Conservation (phyloP, 92 coral and sea anemone genomes). For the Siderastrea radians region DNA sequence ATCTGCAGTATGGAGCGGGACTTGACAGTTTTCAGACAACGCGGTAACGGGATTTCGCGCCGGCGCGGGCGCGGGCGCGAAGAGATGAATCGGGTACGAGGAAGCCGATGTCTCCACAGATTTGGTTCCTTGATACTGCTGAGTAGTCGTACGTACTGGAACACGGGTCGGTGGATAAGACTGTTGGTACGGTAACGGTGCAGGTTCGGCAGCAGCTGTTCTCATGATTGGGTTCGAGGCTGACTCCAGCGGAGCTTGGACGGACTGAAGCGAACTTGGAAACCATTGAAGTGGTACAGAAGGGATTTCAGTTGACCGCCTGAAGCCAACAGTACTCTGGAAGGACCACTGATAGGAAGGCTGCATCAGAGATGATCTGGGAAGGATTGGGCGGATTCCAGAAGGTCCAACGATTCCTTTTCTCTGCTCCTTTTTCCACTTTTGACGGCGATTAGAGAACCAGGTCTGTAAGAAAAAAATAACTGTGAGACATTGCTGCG, state of each 20-base stretch:
- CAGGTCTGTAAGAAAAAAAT: constrained; percentile 13
- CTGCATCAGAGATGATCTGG: background rate
- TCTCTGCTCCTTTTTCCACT: constrained; percentile 20
- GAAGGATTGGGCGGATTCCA: background rate
- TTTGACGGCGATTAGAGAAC: constrained; percentile 41
- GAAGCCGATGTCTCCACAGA: background rate
- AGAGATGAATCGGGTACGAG: background rate
- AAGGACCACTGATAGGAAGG: background rate
- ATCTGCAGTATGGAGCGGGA: background rate
- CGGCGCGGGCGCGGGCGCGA: background rate
- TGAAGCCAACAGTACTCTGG: background rate
- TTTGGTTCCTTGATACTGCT: background rate
- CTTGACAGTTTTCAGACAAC: background rate
- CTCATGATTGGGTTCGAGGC: background rate
- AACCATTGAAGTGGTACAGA: background rate
- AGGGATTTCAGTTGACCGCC: background rate
- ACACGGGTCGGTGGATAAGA: background rate
- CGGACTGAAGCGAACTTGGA: background rate
- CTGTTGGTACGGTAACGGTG: background rate
- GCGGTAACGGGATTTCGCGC: background rate
- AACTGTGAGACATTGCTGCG: background rate
- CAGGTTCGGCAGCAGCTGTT: background rate
- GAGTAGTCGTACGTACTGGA: background rate
- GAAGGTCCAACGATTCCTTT: background rate
- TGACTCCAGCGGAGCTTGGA: background rate